A percentile compares a stretch with the other conserved stretches of the same genome.
These are phyloP conservation scores for Elaeidobius kamerunicus DNA, from an alignment of 2,888 invertebrate species.

Conservation along the genomic window DNA sequence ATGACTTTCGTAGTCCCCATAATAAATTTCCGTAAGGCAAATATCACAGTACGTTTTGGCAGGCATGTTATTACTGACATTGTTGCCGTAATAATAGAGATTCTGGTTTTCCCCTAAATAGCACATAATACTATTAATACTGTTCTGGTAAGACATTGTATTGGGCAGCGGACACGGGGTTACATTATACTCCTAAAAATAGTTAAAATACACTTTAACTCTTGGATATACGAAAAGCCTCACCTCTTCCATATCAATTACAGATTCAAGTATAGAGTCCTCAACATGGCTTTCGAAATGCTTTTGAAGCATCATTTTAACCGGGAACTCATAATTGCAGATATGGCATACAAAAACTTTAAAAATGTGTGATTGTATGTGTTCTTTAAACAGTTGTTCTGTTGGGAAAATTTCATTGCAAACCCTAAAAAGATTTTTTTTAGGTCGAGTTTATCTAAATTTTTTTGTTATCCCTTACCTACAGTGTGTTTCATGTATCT, in stretches of 20 bases:
- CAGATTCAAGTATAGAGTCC: conserved; percentile 37
- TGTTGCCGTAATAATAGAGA: conserved; percentile 30
- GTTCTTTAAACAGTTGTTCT: conserved; percentile 35
- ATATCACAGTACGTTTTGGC: conserved; percentile 39
- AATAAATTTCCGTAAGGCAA: conserved; percentile 36
- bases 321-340: conserved; percentile 38
- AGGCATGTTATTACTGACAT: conserved; percentile 32
- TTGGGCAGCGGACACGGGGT: conserved; percentile 3
- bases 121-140: conserved; percentile 37
- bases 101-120: conserved; percentile 36
- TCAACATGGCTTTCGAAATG: conserved; percentile 40
- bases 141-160: conserved; percentile 23
- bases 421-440: conserved; percentile 25
- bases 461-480: conserved; percentile 20
- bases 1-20: conserved; percentile 37
- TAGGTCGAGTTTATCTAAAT: not conserved
- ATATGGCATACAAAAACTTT: conserved; percentile 40
- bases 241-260: conserved; percentile 40
- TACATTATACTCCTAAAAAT: conserved; percentile 23
- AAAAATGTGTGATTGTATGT: conserved; percentile 37
- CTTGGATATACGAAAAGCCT: conserved; percentile 23
- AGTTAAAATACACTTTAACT: not conserved
- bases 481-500: conserved; percentile 38
- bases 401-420: conserved; percentile 37
- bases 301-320: conserved; percentile 33